phyloP scores from a whole-genome alignment of 2,888 invertebrate genomes.

The Agrypnus murinus region DNA sequence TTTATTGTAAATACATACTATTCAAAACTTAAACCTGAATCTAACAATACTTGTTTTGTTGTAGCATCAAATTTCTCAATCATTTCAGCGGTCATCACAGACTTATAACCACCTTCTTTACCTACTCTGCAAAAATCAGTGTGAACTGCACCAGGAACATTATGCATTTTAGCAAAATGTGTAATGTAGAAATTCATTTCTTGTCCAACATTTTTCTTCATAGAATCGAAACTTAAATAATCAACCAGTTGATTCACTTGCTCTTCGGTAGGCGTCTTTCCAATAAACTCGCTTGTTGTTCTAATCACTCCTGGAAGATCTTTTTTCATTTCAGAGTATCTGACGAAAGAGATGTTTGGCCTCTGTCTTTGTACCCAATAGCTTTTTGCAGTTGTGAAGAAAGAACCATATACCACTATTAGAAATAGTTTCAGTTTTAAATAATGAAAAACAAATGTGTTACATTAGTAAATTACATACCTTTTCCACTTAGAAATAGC shows the following conservation, averaged over 20 bases:
- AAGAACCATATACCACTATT: conserved; percentile 83
- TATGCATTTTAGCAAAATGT: too few relatives aligned
- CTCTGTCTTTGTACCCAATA: conserved; percentile 78
- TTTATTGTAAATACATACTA: too few relatives aligned
- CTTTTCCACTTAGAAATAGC: conserved; percentile 21
- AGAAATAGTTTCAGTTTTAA: too few relatives aligned
- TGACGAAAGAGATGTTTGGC: conserved; percentile 80
- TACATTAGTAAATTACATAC: conserved; percentile 2
- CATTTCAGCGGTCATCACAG: conserved; percentile 81
- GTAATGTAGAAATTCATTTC: background rate
- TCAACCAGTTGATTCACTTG: conserved; percentile 57
- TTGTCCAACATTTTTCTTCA: conserved; percentile 73
- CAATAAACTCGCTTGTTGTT: conserved; percentile 58
- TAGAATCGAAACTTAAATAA: conserved; percentile 67
- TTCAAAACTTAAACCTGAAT: too few relatives aligned
- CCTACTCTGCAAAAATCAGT: conserved; percentile 64
- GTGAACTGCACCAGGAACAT: too few relatives aligned
- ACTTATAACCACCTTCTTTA: conserved; percentile 67
- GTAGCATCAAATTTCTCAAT: conserved; percentile 80
- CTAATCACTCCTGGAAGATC: conserved; percentile 59
- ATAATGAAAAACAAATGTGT: conserved; percentile 62
- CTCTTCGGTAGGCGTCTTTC: conserved; percentile 57
- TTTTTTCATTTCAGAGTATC: conserved; percentile 82
- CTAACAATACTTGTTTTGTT: too few relatives aligned
- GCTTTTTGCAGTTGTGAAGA: too few relatives aligned